Evolutionary conservation across 2,888 invertebrate genomes (phyloP).

Genomic region (Drosophila nigricruria): DNA sequence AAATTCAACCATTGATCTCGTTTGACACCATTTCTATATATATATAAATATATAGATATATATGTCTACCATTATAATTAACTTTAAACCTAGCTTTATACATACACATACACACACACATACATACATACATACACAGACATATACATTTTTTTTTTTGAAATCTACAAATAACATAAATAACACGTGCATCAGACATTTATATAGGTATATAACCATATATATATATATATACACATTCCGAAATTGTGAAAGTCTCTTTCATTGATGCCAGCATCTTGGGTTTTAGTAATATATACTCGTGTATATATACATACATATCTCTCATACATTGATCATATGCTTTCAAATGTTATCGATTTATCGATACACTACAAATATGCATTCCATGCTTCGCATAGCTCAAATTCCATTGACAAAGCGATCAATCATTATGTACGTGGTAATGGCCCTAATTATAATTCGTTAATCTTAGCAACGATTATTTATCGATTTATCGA

Average conservation of each 20-base stretch:
- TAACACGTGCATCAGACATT: constrained; percentile 7
- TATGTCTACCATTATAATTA: constrained; percentile 48
- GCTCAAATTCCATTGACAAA: background rate
- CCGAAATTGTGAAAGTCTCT: background rate
- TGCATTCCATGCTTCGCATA: constrained; percentile 4
- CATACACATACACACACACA: constrained; percentile 4
- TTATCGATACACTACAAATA: constrained; percentile 3
- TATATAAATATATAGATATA: constrained; percentile 27
- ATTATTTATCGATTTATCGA: background rate
- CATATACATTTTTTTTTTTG: background rate
- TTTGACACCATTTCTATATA: constrained; percentile 54
- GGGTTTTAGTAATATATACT: background rate
- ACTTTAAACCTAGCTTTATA: constrained; percentile 30
- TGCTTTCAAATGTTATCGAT: background rate
- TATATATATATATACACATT: background rate
- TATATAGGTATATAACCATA: constrained; percentile 19
- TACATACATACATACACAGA: background rate
- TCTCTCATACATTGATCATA: background rate
- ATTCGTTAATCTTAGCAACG: background rate
- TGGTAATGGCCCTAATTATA: background rate
- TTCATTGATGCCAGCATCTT: constrained; percentile 5
- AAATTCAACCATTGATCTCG: constrained; percentile 54
- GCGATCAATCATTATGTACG: background rate
- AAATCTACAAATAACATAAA: constrained; percentile 4
- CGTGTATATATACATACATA: background rate